Conservation (phyloP, 2,888 invertebrate genomes). For the Acanthococcus lagerstroemiae region DNA sequence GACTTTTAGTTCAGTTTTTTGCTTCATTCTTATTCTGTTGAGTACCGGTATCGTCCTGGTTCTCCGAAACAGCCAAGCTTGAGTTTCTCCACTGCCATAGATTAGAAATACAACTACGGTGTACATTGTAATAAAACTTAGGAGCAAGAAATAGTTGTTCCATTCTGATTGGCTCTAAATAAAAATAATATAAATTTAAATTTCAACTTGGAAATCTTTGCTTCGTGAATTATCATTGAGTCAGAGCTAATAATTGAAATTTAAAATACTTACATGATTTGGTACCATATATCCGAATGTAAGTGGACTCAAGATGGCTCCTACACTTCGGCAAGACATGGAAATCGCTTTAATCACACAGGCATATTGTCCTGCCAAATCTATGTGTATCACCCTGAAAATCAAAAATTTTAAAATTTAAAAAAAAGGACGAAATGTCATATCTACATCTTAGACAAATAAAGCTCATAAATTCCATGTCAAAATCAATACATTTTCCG, state of each 20-base stretch:
- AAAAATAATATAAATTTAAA: too few relatives aligned
- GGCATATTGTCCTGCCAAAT: not conserved
- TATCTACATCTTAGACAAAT: not conserved
- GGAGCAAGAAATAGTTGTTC: not conserved
- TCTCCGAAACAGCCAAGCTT: too few relatives aligned
- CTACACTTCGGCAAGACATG: not conserved
- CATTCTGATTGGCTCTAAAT: not conserved
- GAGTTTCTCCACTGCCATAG: not conserved
- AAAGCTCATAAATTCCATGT: too few relatives aligned
- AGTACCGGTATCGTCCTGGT: too few relatives aligned
- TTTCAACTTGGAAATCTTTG: too few relatives aligned
- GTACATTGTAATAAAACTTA: not conserved
- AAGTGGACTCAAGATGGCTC: not conserved
- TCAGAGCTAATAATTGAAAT: too few relatives aligned
- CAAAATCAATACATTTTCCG: too few relatives aligned
- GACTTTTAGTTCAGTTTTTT: too few relatives aligned
- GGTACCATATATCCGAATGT: not conserved
- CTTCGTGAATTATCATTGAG: too few relatives aligned
- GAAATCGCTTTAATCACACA: not conserved
- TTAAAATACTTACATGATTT: not conserved
- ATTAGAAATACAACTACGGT: not conserved
- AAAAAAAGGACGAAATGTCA: too few relatives aligned
- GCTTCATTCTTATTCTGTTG: too few relatives aligned
- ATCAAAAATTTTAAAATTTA: too few relatives aligned
- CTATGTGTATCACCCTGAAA: not conserved